These are phyloP conservation scores for Psix sp. DNA, from an alignment of 1,140 invertebrate species.

Conservation along the genomic window DNA sequence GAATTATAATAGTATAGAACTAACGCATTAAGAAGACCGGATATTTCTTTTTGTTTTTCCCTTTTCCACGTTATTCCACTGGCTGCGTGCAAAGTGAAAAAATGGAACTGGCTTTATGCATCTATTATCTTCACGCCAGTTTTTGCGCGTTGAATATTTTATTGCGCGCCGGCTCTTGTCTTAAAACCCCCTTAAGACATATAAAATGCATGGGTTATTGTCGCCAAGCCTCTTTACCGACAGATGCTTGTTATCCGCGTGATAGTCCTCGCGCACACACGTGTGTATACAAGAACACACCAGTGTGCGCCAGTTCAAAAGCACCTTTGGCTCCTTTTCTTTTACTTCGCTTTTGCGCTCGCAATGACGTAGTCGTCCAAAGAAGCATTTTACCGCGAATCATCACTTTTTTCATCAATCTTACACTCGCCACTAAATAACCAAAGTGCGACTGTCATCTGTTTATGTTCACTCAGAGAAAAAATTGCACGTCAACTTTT, in stretches of 20 bases:
- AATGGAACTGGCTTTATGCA: conserved; percentile 20
- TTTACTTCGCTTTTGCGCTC: conserved; percentile 42
- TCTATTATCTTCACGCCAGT: conserved; percentile 36
- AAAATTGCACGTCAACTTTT: not conserved
- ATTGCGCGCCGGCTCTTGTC: conserved; percentile 35
- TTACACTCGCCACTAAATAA: conserved; percentile 36
- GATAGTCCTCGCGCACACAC: conserved; percentile 50
- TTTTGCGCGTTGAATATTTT: conserved; percentile 43
- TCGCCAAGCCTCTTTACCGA: conserved; percentile 66
- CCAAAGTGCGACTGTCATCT: conserved; percentile 41
- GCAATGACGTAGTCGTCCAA: conserved; percentile 42
- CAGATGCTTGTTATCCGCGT: conserved; percentile 66
- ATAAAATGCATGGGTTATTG: conserved; percentile 72
- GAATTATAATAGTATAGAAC: too few relatives aligned
- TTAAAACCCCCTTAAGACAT: conserved; percentile 53
- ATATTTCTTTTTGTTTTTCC: conserved; percentile 6
- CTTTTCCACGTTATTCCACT: too few relatives aligned
- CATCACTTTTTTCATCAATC: conserved; percentile 46
- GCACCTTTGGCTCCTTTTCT: conserved; percentile 48
- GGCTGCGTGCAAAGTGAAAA: conserved; percentile 8
- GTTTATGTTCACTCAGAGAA: conserved; percentile 8
- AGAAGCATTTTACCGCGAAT: conserved; percentile 51
- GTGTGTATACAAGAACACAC: conserved; percentile 25
- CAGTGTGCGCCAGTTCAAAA: conserved; percentile 47
- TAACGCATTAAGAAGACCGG: not conserved